These are phyloP conservation scores for Perccottus glenii DNA, from an alignment of 2,113 vertebrate species.

Conservation along the genomic window DNA sequence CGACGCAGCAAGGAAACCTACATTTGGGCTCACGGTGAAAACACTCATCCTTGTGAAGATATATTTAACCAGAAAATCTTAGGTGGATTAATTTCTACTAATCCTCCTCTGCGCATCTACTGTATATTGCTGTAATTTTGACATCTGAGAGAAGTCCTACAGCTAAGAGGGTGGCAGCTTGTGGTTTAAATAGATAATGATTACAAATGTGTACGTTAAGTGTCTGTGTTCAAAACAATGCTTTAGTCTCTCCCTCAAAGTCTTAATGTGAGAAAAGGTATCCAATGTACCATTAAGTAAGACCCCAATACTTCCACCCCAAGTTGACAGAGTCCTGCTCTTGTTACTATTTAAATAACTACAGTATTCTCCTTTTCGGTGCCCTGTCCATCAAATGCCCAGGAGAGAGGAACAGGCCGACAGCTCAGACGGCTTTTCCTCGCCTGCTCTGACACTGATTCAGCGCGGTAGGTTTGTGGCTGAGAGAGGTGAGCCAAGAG, in stretches of 20 bases:
- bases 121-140: slow-evolving; percentile 46
- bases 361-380: slow-evolving; percentile 35
- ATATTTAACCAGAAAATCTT: slow-evolving; percentile 41
- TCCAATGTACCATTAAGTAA: no score
- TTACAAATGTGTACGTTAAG: slow-evolving; percentile 11
- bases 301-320: not conserved
- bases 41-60: slow-evolving; percentile 24
- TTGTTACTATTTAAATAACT: slow-evolving; percentile 41
- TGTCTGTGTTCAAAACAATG: slow-evolving; percentile 48
- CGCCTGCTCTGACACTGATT: slow-evolving; percentile 51
- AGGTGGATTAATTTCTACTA: slow-evolving; percentile 60
- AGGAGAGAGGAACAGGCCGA: slow-evolving; percentile 46
- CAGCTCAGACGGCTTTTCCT: slow-evolving; percentile 32
- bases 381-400: slow-evolving; percentile 46
- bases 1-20: slow-evolving; percentile 12
- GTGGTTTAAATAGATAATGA: slow-evolving; percentile 49
- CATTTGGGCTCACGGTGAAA: slow-evolving; percentile 34
- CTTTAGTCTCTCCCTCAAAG: slow-evolving; percentile 34
- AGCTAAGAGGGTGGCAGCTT: slow-evolving; percentile 37
- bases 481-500: slow-evolving; percentile 31
- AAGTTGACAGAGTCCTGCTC: slow-evolving; percentile 7
- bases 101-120: slow-evolving; percentile 51
- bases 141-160: slow-evolving; percentile 48
- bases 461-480: slow-evolving; percentile 40
- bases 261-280: slow-evolving; percentile 19